Evolutionary conservation across 2,797 vertebrate species (phyloP), one percentile per base, ranked within the genome.

Genomic region (Paratrypauchen microcephalus): DNA sequence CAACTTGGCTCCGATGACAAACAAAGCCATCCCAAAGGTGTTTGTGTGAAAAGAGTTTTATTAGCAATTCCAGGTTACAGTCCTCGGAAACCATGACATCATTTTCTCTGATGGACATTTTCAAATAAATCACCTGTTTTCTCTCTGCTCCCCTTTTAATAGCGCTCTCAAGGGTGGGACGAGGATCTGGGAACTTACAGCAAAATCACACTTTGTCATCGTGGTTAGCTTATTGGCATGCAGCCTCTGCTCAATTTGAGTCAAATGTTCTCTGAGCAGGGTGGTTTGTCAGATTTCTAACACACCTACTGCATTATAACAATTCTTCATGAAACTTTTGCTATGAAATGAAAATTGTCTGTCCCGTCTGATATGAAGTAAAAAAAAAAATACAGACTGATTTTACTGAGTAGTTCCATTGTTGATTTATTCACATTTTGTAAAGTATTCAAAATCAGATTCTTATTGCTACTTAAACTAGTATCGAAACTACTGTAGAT

Each of bases 31-130:
- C 30, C 30, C 6, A 32, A 6, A 32, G 45, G 4, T 1, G 50
- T 21, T 36, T 61, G 41, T 60, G 69, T 58, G 62, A 73, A 60
- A 68, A 15, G 65, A 62, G 59, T 64, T 87, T 86, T 82, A 85
- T 59, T 59, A 68, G 61, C 73, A 83, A 93, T 95, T 95, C 92
- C 89, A 86, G 88, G 94, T 92, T 93, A 95, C 93, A 95, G 95
- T 96, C 97, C 96, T 97, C 97, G 96, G 96, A n/a, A 60, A 94
- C 91, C 92, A 94, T 97, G 96, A 97, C 96, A 96, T 96, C 96
- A 97, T 96, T 94, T 97, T 96, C 94, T 93, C 92, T 92, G 94
- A 95, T 94, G 94, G 94, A 93, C 91, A 87, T 92, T 95, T 86
- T 90, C 94, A 96, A 95, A 97, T 97, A 96, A 96, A 97, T 97